A percentile compares a stretch with the other conserved stretches of the same genome.
Conservation (phyloP, 2,797 vertebrate genomes). For the Squalus acanthias region DNA sequence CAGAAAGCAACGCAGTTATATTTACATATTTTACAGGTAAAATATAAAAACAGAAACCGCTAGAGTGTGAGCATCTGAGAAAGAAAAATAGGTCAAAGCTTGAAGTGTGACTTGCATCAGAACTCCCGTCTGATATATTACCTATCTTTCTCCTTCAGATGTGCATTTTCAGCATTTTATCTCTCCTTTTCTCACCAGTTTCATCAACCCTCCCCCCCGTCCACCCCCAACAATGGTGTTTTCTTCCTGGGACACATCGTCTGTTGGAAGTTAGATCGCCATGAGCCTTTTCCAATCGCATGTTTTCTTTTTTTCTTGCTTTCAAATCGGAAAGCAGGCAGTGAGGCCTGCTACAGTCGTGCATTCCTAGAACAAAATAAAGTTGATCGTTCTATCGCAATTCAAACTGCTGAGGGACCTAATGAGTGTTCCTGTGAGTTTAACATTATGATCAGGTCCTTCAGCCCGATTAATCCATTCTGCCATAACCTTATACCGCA, state of each 20-base stretch:
- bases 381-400: background rate
- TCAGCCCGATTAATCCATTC: background rate
- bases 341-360: no score
- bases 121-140: background rate
- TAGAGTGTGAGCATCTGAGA: background rate
- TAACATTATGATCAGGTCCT: no score
- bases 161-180: background rate
- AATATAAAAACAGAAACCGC: background rate
- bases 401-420: background rate
- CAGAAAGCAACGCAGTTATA: background rate
- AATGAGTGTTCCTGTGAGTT: no score
- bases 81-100: background rate
- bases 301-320: background rate
- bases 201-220: background rate
- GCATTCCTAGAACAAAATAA: background rate
- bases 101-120: background rate
- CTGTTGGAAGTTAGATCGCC: no score
- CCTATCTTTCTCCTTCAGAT: background rate
- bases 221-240: no score
- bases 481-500: background rate
- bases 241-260: background rate
- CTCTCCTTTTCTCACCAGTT: background rate
- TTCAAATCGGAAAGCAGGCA: background rate
- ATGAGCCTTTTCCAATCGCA: background rate
- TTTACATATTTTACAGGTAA: background rate